A percentile compares a stretch with the other conserved stretches of the same genome.
Evolutionary conservation across 2,113 vertebrate species (phyloP).

Genomic region (Oxyruncus cristatus): DNA sequence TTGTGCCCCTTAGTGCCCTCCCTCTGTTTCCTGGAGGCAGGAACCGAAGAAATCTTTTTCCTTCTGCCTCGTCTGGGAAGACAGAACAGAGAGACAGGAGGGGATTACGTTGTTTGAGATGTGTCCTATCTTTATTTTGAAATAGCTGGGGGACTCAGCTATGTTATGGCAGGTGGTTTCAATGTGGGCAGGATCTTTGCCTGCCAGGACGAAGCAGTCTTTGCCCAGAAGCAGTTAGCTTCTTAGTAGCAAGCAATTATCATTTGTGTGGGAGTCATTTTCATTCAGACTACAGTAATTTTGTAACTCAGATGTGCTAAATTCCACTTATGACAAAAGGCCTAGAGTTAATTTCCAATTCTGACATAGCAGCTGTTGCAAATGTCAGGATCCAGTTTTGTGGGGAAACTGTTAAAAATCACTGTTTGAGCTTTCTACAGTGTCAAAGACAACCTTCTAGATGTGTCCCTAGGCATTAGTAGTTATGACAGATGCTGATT

Average conservation of each 20-base stretch:
- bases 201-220: not conserved
- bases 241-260: not conserved
- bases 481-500: not conserved
- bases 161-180: not conserved
- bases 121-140: not conserved
- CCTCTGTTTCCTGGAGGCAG: not conserved
- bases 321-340: slow-evolving; percentile 1
- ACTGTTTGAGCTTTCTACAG: not conserved
- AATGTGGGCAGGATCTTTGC: not conserved
- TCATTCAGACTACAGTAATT: not conserved
- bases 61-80: not conserved
- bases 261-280: not conserved
- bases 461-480: not conserved
- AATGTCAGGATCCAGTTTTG: not conserved
- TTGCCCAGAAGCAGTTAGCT: not conserved
- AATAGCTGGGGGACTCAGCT: not conserved
- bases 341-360: not conserved
- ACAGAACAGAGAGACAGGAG: not conserved
- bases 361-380: not conserved
- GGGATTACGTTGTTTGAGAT: not conserved
- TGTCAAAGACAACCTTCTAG: not conserved
- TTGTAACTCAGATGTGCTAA: not conserved
- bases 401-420: not conserved
- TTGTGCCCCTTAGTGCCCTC: not conserved
- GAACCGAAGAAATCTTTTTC: not conserved